Evolutionary conservation across 2,113 vertebrate genomes (phyloP).

Genomic region (Ochotona curzoniae): DNA sequence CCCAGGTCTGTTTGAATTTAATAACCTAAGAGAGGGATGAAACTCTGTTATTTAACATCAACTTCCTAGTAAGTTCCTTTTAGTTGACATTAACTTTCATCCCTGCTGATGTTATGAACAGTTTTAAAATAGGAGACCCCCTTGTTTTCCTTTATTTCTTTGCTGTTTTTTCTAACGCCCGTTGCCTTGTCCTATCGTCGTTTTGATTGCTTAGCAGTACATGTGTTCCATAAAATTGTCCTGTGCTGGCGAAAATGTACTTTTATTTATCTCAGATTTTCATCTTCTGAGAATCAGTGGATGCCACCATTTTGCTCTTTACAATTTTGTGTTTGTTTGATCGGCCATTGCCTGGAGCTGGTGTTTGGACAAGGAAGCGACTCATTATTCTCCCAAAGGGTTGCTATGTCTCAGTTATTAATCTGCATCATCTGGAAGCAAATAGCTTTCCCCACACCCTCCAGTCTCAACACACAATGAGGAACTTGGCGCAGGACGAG

Average conservation of each 20-base stretch:
- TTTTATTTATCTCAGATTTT: conserved; percentile 18
- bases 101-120: neutral
- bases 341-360: conserved; percentile 46
- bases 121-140: neutral
- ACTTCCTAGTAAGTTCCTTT: neutral
- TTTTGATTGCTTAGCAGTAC: neutral
- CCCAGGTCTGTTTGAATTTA: conserved; percentile 14
- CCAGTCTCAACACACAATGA: conserved; percentile 42
- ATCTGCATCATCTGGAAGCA: conserved; percentile 50
- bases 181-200: neutral
- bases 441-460: conserved; percentile 29
- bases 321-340: conserved; percentile 63
- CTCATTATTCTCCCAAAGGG: conserved; percentile 64
- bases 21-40: neutral
- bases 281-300: neutral
- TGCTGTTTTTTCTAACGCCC: neutral
- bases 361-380: conserved; percentile 44
- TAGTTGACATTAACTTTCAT: neutral
- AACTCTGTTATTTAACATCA: neutral
- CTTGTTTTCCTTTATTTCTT: neutral
- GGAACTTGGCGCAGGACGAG: conserved; percentile 48
- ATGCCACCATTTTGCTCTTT: conserved; percentile 18
- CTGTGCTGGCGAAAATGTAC: conserved; percentile 30
- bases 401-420: conserved; percentile 56
- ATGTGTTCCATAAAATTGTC: conserved; percentile 6